Percentiles rank a stretch among this genome's conserved stretches.
These are phyloP conservation scores for Noctuana brunneofusca DNA, from an alignment of 2,888 invertebrate species.

Conservation along the genomic window DNA sequence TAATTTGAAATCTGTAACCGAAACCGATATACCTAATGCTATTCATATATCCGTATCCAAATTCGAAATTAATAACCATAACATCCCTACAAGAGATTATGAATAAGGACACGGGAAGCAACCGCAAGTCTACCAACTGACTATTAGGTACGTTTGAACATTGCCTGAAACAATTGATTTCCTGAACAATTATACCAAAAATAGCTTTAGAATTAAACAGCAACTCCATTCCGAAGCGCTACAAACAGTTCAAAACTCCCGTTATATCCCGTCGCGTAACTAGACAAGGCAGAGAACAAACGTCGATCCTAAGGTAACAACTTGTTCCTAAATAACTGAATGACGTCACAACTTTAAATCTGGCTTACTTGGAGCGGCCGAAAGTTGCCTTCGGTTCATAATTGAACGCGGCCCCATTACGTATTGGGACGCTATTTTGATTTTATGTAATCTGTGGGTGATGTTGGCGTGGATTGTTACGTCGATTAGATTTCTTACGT, in stretches of 20 bases:
- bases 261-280: constrained; percentile 33
- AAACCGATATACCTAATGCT: too few relatives aligned
- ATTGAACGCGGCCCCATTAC: constrained; percentile 62
- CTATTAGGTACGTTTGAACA: too few relatives aligned
- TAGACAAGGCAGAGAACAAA: constrained; percentile 40
- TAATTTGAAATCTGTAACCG: too few relatives aligned
- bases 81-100: too few relatives aligned
- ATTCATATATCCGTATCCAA: too few relatives aligned
- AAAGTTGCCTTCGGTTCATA: constrained; percentile 72
- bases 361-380: constrained; percentile 58
- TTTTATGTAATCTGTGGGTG: neutral
- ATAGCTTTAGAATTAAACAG: neutral
- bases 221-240: neutral
- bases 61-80: too few relatives aligned
- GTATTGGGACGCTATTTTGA: constrained; percentile 39
- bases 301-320: constrained; percentile 48
- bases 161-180: constrained; percentile 4
- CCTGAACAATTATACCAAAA: neutral
- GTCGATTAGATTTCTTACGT: too few relatives aligned
- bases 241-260: constrained; percentile 18
- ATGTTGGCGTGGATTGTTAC: too few relatives aligned
- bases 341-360: constrained; percentile 72
- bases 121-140: too few relatives aligned
- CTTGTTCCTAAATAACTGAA: constrained; percentile 61
- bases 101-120: too few relatives aligned